Evolutionary conservation across 2,888 invertebrate genomes (phyloP), one percentile per base, ranked within the genome.

Genomic region (Patella caerulea): DNA sequence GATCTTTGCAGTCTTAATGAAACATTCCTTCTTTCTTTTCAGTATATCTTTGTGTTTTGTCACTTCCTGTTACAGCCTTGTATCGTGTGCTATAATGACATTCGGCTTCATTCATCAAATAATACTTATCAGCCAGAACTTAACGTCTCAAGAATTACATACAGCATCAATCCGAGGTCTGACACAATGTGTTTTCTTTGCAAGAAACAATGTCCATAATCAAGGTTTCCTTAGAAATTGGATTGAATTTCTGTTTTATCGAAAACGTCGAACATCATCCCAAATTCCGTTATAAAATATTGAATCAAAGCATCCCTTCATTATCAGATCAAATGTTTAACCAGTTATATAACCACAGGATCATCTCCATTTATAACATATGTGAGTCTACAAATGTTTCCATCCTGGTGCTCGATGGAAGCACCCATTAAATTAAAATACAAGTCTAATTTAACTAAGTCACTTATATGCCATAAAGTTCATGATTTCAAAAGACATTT

Each of bases 141-240:
- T 88, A 24, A 91, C 91, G 0, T 86, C 87, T 2, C 90, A 91
- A 80, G 91, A 91, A 79, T 81, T 90, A 19, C 87, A 88, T 75
- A 82, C 75, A 12, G 90, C 90, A 0, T 54, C 82, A 5, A 74
- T 78, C 69, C 75, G 81, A 19, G 85, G 88, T 2, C 78, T 82
- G 75, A 83, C 84, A 0, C 77, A 75, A 24, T 83, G 81, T 54
- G 79, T 82, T 15, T 74, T 88, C 53, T 84, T 84, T 72, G 86
- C 83, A 15, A 73, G 71, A 7, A 78, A 85, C 56, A 90, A 91
- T 80, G 73, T 85, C 12, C 81, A 89, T 78, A 88, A 89, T 76
- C 83, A 81, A 24, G 91, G 91, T n/a, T 80, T 90, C 29, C 19
- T 88, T 11, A 77, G 78, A 11, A 91, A 91, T 82, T 90, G 90